A percentile compares a stretch with the other conserved stretches of the same genome.
Evolutionary conservation across 2,888 invertebrate species (phyloP).

Genomic region (Apamea sordens): DNA sequence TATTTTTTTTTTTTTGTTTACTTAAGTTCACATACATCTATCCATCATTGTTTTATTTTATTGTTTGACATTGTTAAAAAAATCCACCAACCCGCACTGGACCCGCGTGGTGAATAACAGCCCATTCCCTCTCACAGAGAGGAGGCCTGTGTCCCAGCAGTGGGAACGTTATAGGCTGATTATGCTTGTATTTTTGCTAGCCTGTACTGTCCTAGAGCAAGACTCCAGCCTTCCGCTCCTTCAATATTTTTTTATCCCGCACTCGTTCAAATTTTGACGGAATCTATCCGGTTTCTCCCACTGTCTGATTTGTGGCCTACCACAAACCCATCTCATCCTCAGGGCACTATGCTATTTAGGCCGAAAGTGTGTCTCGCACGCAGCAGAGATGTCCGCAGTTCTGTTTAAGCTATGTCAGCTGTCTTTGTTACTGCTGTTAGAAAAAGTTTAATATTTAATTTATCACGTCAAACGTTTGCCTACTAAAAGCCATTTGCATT

Average conservation of each 20-base stretch:
- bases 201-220: no score
- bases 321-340: no score
- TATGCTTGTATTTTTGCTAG: neutral
- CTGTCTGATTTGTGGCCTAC: no score
- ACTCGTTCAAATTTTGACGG: accelerated
- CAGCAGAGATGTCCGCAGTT: neutral
- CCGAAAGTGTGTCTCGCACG: neutral
- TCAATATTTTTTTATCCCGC: neutral
- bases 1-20: no score
- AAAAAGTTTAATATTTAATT: neutral
- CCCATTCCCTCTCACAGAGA: no score
- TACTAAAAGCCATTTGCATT: neutral
- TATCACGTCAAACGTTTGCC: neutral
- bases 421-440: neutral
- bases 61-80: no score
- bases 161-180: no score
- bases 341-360: neutral
- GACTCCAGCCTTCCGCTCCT: neutral
- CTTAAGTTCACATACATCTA: no score
- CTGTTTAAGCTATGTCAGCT: neutral
- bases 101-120: no score
- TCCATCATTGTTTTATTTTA: neutral
- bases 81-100: no score
- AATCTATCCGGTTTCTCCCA: neutral
- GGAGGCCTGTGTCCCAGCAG: no score